A percentile compares a stretch with the other conserved stretches of the same genome.
These are phyloP conservation scores for Nycticorax nycticorax DNA, from an alignment of 2,113 vertebrate species.

Conservation along the genomic window DNA sequence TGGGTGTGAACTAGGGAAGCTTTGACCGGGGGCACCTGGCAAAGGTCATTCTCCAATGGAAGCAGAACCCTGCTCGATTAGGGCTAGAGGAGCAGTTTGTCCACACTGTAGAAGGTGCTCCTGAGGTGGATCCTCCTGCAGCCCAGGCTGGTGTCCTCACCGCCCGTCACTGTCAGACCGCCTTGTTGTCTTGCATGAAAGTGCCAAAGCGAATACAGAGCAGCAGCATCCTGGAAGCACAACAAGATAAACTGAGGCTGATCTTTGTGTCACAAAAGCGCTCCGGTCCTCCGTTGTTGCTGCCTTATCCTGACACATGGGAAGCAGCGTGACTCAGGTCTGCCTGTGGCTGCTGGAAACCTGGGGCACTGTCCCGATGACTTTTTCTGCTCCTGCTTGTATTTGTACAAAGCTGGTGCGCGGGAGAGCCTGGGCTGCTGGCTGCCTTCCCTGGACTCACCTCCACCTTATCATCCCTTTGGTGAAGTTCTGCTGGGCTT, in stretches of 20 bases:
- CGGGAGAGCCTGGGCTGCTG: background rate
- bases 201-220: background rate
- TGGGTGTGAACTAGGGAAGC: background rate
- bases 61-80: accelerated
- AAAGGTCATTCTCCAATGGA: background rate
- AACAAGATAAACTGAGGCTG: background rate
- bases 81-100: background rate
- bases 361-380: background rate
- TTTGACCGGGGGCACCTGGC: background rate
- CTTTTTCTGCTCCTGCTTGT: background rate
- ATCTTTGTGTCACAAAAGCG: background rate
- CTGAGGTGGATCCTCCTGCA: too few species aligned
- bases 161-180: background rate
- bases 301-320: background rate
- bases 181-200: background rate
- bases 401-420: accelerated
- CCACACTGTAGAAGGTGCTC: background rate
- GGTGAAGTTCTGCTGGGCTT: background rate
- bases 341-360: background rate
- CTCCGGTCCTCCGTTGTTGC: background rate
- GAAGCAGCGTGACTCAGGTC: background rate
- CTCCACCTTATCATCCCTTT: background rate
- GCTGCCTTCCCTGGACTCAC: accelerated
- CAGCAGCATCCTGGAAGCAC: background rate
- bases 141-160: background rate